Conservation (phyloP, 2,113 vertebrate genomes). For the Hypanus sabinus region DNA sequence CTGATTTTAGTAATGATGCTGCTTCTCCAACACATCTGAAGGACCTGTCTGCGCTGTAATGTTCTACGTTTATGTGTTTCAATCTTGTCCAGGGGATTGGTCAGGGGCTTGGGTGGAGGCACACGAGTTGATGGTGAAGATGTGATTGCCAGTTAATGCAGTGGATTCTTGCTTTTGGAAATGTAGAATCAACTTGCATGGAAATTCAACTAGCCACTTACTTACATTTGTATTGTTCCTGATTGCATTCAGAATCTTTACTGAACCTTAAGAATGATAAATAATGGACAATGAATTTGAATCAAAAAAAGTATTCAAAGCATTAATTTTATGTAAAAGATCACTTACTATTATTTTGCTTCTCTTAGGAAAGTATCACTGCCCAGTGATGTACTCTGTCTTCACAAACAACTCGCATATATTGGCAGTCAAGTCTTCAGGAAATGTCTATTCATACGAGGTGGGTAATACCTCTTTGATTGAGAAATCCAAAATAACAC, state of each 20-base stretch:
- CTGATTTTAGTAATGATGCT: not conserved
- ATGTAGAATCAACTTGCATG: not conserved
- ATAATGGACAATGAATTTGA: not conserved
- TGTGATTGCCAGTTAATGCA: not conserved
- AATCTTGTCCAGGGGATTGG: not conserved
- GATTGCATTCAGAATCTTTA: not conserved
- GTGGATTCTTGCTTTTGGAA: not conserved
- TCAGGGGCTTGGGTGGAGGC: too few species aligned
- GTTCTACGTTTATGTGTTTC: too few species aligned
- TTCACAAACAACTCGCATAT: constrained; percentile 97
- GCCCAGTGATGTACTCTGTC: constrained; percentile 84
- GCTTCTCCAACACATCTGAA: not conserved
- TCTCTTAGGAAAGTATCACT: constrained; percentile 82
- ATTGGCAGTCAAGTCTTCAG: constrained; percentile 78
- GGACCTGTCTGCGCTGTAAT: too few species aligned
- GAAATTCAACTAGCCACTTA: not conserved
- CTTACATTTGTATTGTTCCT: not conserved
- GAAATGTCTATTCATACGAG: constrained; percentile 89
- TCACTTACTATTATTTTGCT: constrained; percentile 30
- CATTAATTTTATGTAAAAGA: not conserved
- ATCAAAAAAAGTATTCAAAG: not conserved
- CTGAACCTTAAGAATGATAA: not conserved
- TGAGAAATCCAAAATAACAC: not conserved
- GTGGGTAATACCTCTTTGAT: constrained; percentile 50
- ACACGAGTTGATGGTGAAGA: too few species aligned